Evolutionary conservation across 35 echinoderm and acorn worm genomes (phyloP).

Genomic region (Heliocidaris erythrogramma): DNA sequence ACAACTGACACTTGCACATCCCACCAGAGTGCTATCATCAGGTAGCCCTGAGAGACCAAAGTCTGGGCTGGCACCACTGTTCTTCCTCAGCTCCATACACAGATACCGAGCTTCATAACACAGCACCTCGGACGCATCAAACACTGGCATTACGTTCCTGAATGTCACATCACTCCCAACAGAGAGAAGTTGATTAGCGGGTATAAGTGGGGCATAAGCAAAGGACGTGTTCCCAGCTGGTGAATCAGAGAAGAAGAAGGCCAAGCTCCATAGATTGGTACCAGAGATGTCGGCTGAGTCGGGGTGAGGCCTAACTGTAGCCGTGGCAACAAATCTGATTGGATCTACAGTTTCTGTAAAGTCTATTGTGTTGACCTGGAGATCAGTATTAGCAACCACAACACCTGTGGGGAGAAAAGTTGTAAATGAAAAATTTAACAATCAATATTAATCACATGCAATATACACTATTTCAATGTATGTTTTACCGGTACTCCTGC

Average conservation of each 20-base stretch:
- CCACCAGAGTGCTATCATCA: conserved; percentile 34
- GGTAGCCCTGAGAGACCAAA: conserved; percentile 33
- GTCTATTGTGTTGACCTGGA: background rate
- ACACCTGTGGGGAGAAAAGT: background rate
- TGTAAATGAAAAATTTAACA: background rate
- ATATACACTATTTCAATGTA: too few species aligned
- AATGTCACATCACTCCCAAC: background rate
- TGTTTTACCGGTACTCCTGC: too few species aligned
- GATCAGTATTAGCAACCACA: background rate
- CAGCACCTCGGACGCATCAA: conserved; percentile 13
- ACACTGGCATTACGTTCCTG: background rate
- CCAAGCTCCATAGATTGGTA: conserved; percentile 46
- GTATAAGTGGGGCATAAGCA: background rate
- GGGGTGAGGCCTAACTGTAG: background rate
- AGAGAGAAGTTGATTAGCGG: background rate
- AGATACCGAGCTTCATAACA: conserved; percentile 37
- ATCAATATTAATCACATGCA: too few species aligned
- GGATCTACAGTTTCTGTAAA: conserved; percentile 12
- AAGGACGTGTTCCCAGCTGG: background rate
- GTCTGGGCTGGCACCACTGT: conserved; percentile 17
- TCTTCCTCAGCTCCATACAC: conserved; percentile 44
- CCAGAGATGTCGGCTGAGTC: conserved; percentile 37
- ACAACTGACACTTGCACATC: conserved; percentile 24
- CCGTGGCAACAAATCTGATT: background rate
- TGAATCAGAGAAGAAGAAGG: background rate